Evolutionary conservation across 2,113 vertebrate genomes (phyloP).

Genomic region (Tragelaphus imberbis): DNA sequence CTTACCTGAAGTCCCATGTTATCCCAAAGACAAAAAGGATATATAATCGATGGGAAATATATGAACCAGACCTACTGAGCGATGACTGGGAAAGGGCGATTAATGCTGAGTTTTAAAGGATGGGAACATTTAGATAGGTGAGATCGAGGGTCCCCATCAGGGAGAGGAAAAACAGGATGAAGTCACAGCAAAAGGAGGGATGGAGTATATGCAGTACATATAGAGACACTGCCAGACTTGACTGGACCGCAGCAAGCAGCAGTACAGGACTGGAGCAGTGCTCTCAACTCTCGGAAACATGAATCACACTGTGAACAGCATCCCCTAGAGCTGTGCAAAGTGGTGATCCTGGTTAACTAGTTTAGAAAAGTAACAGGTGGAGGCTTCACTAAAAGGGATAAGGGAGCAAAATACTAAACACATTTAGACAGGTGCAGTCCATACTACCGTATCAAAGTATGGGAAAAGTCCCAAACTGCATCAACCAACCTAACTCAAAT

Average conservation of each 20-base stretch:
- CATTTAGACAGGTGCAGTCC: background rate
- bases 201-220: background rate
- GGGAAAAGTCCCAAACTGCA: background rate
- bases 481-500: background rate
- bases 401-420: background rate
- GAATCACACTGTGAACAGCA: background rate
- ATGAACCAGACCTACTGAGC: background rate
- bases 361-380: background rate
- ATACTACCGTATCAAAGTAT: background rate
- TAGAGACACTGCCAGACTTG: background rate
- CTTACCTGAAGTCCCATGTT: background rate
- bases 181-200: background rate
- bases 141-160: background rate
- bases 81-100: background rate
- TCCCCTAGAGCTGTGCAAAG: background rate
- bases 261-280: background rate
- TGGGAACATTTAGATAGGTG: background rate
- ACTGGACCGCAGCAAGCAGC: background rate
- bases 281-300: background rate
- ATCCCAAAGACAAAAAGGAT: background rate
- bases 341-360: background rate
- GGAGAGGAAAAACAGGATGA: slow-evolving; percentile 1
- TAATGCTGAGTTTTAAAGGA: background rate
- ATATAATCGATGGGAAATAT: background rate
- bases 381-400: background rate